Percentiles rank a stretch among this genome's conserved stretches.
Evolutionary conservation across 2,113 vertebrate species (phyloP).

Genomic region (Carassius gibelio): DNA sequence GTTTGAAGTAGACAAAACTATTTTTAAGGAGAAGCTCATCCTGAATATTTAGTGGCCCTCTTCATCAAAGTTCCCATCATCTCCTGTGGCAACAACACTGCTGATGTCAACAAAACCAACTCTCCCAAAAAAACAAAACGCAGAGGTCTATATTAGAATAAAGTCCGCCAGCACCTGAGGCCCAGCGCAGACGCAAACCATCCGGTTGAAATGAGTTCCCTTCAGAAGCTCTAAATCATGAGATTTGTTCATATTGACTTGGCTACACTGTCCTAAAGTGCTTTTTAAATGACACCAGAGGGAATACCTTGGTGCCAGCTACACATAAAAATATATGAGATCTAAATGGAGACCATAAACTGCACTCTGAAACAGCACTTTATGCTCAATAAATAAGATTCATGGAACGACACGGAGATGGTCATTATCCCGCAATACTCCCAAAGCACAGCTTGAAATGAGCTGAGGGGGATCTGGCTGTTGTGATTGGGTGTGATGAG

Average conservation of each 20-base stretch:
- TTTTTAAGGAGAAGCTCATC: neutral
- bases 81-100: slow-evolving; percentile 11
- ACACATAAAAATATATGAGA: slow-evolving; percentile 60
- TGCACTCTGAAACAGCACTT: slow-evolving; percentile 56
- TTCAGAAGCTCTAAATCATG: slow-evolving; percentile 49
- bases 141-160: slow-evolving; percentile 33
- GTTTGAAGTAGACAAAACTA: neutral
- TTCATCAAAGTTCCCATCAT: neutral
- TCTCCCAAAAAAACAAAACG: slow-evolving; percentile 8
- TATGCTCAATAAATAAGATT: slow-evolving; percentile 60
- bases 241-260: slow-evolving; percentile 52
- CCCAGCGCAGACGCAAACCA: slow-evolving; percentile 30
- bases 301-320: slow-evolving; percentile 57
- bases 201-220: slow-evolving; percentile 51
- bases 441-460: slow-evolving; percentile 52
- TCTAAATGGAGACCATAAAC: slow-evolving; percentile 60
- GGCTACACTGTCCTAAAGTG: slow-evolving; percentile 51
- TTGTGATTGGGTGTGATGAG: slow-evolving; percentile 38
- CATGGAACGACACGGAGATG: slow-evolving; percentile 54
- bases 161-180: slow-evolving; percentile 28
- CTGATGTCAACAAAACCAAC: slow-evolving; percentile 45
- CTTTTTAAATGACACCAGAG: slow-evolving; percentile 53
- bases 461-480: slow-evolving; percentile 44
- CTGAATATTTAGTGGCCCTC: neutral
- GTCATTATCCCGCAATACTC: slow-evolving; percentile 52